Conservation (phyloP, 2,113 vertebrate species). For the Meles meles region DNA sequence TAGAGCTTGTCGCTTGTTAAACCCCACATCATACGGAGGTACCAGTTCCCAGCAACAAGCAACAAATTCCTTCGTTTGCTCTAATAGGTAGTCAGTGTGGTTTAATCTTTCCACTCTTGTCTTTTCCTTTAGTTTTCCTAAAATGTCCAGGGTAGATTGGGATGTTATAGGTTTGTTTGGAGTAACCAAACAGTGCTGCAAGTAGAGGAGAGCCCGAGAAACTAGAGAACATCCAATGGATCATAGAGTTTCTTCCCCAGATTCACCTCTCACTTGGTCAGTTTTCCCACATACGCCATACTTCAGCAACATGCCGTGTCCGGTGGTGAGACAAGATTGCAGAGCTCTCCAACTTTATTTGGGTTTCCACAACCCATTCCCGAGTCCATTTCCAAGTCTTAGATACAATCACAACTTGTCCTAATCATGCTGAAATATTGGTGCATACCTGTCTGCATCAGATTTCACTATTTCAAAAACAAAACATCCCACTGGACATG, state of each 20-base stretch:
- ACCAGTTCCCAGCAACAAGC: slow-evolving; percentile 17
- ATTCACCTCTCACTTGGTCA: background rate
- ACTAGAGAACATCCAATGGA: background rate
- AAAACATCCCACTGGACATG: background rate
- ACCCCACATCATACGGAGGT: background rate
- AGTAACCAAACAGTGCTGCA: background rate
- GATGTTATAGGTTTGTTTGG: slow-evolving; percentile 2
- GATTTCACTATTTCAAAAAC: background rate
- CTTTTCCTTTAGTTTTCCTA: slow-evolving; percentile 36
- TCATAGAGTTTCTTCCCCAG: background rate
- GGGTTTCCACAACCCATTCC: slow-evolving; percentile 20
- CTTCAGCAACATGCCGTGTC: background rate
- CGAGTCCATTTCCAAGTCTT: background rate
- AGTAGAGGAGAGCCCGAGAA: background rate
- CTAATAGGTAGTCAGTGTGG: background rate
- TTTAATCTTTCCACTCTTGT: slow-evolving; percentile 32
- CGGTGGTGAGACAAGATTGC: background rate
- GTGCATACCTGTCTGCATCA: background rate
- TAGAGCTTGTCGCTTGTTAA: slow-evolving; percentile 31
- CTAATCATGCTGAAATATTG: slow-evolving; percentile 20
- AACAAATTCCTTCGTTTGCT: background rate
- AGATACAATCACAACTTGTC: background rate
- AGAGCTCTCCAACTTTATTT: background rate
- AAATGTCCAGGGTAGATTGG: slow-evolving; percentile 15
- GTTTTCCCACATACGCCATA: background rate